Conservation (phyloP, 2,888 invertebrate genomes). For the Cephus spinipes region DNA sequence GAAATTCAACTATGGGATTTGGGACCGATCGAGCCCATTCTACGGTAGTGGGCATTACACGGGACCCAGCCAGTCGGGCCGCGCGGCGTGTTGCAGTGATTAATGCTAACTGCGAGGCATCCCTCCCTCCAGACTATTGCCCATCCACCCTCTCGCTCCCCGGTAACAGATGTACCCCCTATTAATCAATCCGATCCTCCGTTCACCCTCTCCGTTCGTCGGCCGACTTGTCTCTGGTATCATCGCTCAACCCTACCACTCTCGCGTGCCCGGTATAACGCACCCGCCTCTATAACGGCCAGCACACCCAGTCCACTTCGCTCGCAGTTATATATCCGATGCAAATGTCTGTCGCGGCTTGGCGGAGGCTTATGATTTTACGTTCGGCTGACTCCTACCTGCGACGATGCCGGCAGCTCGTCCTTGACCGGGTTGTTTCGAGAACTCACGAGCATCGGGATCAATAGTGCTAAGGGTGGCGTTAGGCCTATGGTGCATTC, state of each 20-base stretch:
- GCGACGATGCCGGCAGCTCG: too few species aligned
- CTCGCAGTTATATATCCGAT: too few species aligned
- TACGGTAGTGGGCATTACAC: slow-evolving; percentile 50
- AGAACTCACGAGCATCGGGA: too few species aligned
- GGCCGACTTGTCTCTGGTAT: slow-evolving; percentile 48
- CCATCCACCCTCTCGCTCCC: slow-evolving; percentile 53
- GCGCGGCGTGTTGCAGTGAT: slow-evolving; percentile 63
- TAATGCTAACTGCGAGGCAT: slow-evolving; percentile 62
- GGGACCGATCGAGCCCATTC: neutral
- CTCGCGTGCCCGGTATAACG: neutral
- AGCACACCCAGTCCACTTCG: too few species aligned
- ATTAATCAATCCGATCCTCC: slow-evolving; percentile 60
- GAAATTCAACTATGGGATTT: too few species aligned
- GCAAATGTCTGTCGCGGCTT: too few species aligned
- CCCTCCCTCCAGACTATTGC: slow-evolving; percentile 51
- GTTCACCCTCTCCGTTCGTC: slow-evolving; percentile 33
- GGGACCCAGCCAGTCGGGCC: slow-evolving; percentile 54
- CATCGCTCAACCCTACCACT: slow-evolving; percentile 51
- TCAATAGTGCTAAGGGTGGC: too few species aligned
- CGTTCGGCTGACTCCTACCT: too few species aligned
- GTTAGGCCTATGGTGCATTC: too few species aligned
- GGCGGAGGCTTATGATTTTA: too few species aligned
- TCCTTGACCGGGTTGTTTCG: too few species aligned
- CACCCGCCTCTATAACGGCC: too few species aligned
- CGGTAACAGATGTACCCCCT: slow-evolving; percentile 65